A percentile compares a stretch with the other conserved stretches of the same genome.
Evolutionary conservation across 2,888 invertebrate genomes (phyloP).

Genomic region (Dorcus hopei): DNA sequence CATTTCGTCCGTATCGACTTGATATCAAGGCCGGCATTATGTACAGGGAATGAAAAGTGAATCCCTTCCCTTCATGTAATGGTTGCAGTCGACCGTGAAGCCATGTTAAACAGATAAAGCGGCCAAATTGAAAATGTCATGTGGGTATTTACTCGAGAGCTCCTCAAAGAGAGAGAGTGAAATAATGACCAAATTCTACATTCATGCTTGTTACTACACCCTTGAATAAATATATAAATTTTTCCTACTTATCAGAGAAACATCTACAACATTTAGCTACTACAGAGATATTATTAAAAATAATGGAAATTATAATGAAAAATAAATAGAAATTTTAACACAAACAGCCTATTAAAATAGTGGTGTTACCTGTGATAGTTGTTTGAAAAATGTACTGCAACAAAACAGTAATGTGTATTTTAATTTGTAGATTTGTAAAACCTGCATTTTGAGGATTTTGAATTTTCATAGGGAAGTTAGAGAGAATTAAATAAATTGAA

Average conservation of each 20-base stretch:
- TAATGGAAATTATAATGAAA: too few relatives aligned
- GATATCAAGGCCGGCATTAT: constrained; percentile 15
- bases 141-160: constrained; percentile 20
- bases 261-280: too few relatives aligned
- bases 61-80: constrained; percentile 16
- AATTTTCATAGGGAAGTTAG: too few relatives aligned
- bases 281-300: too few relatives aligned
- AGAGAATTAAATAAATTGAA: too few relatives aligned
- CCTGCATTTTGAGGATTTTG: too few relatives aligned
- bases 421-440: too few relatives aligned
- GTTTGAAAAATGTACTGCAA: too few relatives aligned
- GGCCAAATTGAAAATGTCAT: constrained; percentile 26
- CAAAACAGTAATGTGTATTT: too few relatives aligned
- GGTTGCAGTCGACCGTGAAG: constrained; percentile 22
- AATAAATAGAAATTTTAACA: too few relatives aligned
- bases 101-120: constrained; percentile 26
- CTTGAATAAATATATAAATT: constrained; percentile 17
- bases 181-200: constrained; percentile 20
- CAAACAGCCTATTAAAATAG: too few relatives aligned
- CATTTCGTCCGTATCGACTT: constrained; percentile 7
- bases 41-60: constrained; percentile 14
- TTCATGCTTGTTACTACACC: constrained; percentile 1
- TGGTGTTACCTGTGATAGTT: too few relatives aligned
- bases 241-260: background rate
- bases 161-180: constrained; percentile 13